Base-by-base conservation (phyloP, 2,113 vertebrate genomes). In the Pionites leucogaster region DNA sequence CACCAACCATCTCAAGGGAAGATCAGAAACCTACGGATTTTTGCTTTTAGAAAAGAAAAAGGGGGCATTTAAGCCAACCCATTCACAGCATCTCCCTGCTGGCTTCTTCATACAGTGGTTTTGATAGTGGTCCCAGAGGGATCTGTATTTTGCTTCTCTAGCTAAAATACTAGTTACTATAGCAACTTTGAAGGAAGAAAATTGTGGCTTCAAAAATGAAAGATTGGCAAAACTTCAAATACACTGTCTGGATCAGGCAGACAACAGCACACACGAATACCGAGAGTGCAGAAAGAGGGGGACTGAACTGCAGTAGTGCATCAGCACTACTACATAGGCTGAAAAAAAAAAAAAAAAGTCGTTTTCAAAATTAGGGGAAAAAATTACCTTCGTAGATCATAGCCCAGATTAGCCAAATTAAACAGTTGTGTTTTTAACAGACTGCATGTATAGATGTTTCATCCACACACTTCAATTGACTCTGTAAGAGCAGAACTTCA, bases 371-470 rank as follows among this genome's bases (percentile, higher is more conserved):
- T 53, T 85, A 64, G 86, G 95, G 74, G 52, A 3, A 82, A 80
- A 93, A 94, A 82, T 5, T 91, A 90, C 76, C 95, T 97, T 97
- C 68, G 29, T 41, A 95, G 71, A 95, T 97, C 91, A 95, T 8
- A 96, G 93, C 93, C 77, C 94, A 95, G 94, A 96, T 97, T 91
- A 97, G 97, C 96, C 98, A 80, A 97, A 98, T 97, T 97, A 97
- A 94, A 68, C 7, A 33, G 49, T 6, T 72, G 13, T 53, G 88
- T 96, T 98, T 99, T 99, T 98, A 98, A 99, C 95, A 98, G 98
- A 98, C 97, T 99, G 98, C 98, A 99, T 99, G 99, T 99, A 98
- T 98, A 99, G 98, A 98, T 99, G 98, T 98, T 98, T 99, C 98
- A 98, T 98, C 98, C 98, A 98, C 96, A 98, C 85, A 94, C 98